Evolutionary conservation across 2,113 vertebrate genomes (phyloP).

Genomic region (Muntiacus muntjak): DNA sequence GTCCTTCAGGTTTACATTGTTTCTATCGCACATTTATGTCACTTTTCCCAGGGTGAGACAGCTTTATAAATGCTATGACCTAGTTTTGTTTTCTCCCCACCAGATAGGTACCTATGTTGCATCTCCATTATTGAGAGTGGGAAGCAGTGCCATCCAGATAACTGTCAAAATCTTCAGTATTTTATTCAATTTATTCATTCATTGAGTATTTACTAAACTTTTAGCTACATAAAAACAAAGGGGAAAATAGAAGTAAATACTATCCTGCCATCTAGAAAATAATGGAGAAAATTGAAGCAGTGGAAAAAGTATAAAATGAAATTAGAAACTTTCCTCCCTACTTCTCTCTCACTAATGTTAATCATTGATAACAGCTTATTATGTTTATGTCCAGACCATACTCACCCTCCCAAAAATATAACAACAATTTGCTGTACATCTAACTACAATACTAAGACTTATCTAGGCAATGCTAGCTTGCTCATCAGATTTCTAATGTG

Average conservation of each 20-base stretch:
- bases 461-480: not conserved
- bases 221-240: not conserved
- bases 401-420: not conserved
- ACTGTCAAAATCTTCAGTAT: not conserved
- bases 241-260: not conserved
- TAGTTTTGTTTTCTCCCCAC: not conserved
- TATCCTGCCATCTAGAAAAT: not conserved
- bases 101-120: not conserved
- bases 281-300: not conserved
- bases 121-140: not conserved
- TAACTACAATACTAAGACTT: not conserved
- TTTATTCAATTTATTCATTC: not conserved
- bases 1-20: not conserved
- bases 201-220: not conserved
- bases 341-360: not conserved
- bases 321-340: not conserved
- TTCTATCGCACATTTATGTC: not conserved
- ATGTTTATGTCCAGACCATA: not conserved
- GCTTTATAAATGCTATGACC: not conserved
- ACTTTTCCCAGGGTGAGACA: not conserved
- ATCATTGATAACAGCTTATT: not conserved
- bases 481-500: not conserved
- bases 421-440: not conserved
- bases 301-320: not conserved
- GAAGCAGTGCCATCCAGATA: not conserved